Percentiles rank a stretch among this genome's conserved stretches.
These are phyloP conservation scores for Aphaenogaster floridana DNA, from an alignment of 1,140 invertebrate genomes.

Conservation along the genomic window DNA sequence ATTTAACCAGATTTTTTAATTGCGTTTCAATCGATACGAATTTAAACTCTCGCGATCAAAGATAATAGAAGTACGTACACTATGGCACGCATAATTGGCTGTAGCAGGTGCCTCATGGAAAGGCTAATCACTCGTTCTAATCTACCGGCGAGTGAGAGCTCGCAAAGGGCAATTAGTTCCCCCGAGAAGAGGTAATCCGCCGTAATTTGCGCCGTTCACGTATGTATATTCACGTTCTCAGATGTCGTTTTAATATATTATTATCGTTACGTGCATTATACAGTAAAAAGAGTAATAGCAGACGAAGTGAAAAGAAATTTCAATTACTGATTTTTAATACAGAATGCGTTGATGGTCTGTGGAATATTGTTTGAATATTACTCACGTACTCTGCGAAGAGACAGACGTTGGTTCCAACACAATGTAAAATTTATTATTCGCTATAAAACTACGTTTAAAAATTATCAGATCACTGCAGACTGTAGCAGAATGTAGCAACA, in stretches of 20 bases:
- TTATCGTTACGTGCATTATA: not conserved
- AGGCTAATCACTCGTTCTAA: slow-evolving; percentile 58
- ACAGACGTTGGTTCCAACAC: not conserved
- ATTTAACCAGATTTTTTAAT: slow-evolving; percentile 38
- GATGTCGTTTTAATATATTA: slow-evolving; percentile 1
- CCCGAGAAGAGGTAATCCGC: slow-evolving; percentile 54
- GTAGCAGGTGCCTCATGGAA: slow-evolving; percentile 48
- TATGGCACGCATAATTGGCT: slow-evolving; percentile 34
- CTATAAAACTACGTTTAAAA: not conserved
- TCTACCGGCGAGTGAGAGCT: slow-evolving; percentile 27
- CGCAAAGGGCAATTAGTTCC: slow-evolving; percentile 48
- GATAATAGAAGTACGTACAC: slow-evolving; percentile 31
- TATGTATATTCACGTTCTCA: slow-evolving; percentile 22
- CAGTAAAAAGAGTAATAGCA: not conserved
- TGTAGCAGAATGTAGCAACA: not conserved
- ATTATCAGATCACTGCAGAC: not conserved
- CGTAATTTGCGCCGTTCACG: slow-evolving; percentile 38
- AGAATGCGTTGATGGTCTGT: not conserved
- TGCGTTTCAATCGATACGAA: not conserved
- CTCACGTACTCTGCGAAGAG: not conserved
- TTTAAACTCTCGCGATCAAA: slow-evolving; percentile 45
- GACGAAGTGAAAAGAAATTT: slow-evolving; percentile 3
- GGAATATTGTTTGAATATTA: not conserved
- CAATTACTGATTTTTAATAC: slow-evolving; percentile 10
- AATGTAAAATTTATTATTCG: not conserved